Evolutionary conservation across 2,113 vertebrate species (phyloP).

Genomic region (Urocynchramus pylzowi): DNA sequence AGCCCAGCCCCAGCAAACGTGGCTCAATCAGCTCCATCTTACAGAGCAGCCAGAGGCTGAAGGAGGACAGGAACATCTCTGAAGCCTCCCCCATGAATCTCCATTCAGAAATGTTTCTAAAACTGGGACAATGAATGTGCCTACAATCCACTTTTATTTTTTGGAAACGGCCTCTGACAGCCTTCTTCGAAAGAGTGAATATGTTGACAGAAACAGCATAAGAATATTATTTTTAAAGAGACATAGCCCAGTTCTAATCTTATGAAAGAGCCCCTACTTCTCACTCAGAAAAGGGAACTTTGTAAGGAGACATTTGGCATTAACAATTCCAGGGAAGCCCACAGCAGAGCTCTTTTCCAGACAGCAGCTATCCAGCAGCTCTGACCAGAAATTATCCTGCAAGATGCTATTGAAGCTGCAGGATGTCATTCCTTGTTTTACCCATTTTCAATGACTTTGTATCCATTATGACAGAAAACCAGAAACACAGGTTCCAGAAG

Average conservation of each 20-base stretch:
- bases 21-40: not conserved
- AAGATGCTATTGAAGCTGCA: not conserved
- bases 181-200: not conserved
- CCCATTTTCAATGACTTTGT: not conserved
- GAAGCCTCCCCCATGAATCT: not conserved
- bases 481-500: not conserved
- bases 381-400: not conserved
- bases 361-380: not conserved
- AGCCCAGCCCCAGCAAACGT: not conserved
- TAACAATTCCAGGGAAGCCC: constrained; percentile 2
- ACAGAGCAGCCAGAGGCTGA: not conserved
- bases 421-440: not conserved
- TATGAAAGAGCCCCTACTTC: not conserved
- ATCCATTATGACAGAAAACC: not conserved
- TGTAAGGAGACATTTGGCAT: constrained; percentile 5
- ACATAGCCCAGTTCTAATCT: not conserved
- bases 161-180: not conserved
- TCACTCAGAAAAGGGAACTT: not conserved
- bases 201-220: not conserved
- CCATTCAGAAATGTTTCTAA: not conserved
- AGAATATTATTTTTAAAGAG: not conserved
- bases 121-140: not conserved
- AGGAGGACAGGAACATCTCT: not conserved
- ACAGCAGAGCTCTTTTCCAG: not conserved
- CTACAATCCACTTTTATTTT: not conserved